A percentile compares a stretch with the other conserved stretches of the same genome.
These are phyloP conservation scores for Tragulus kanchil DNA, from an alignment of 2,113 vertebrate species.

Conservation along the genomic window DNA sequence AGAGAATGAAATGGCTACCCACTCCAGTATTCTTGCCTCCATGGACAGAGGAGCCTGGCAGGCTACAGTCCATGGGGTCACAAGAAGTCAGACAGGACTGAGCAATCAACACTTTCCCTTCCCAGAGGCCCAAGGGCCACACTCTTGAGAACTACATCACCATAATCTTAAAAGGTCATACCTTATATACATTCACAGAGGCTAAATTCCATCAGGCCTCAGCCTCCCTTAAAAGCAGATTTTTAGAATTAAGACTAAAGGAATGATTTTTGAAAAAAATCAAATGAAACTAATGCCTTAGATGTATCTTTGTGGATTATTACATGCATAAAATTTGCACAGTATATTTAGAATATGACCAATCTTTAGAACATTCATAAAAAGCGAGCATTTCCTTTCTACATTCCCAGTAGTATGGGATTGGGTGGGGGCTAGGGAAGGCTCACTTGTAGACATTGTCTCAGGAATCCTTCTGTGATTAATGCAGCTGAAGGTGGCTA, in stretches of 20 bases:
- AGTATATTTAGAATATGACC: neutral
- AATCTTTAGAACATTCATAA: neutral
- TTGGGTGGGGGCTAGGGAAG: neutral
- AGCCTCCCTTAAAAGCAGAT: neutral
- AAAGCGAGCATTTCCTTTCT: neutral
- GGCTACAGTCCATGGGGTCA: neutral
- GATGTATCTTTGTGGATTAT: neutral
- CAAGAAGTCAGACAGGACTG: neutral
- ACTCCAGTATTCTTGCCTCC: neutral
- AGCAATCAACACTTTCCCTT: neutral
- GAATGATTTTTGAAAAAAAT: neutral
- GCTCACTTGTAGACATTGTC: neutral
- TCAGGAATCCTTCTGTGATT: neutral
- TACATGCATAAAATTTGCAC: neutral
- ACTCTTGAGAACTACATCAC: neutral
- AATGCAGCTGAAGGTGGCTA: neutral
- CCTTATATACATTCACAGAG: neutral
- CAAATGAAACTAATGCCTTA: neutral
- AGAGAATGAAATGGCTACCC: neutral
- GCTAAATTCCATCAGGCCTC: neutral
- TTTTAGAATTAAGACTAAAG: constrained; percentile 42
- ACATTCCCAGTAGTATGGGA: neutral
- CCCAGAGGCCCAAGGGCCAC: neutral
- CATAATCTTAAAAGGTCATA: neutral
- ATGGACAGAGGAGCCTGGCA: neutral